phyloP scores from a whole-genome alignment of 2,113 vertebrate genomes.

The Hiodon tergisus region DNA sequence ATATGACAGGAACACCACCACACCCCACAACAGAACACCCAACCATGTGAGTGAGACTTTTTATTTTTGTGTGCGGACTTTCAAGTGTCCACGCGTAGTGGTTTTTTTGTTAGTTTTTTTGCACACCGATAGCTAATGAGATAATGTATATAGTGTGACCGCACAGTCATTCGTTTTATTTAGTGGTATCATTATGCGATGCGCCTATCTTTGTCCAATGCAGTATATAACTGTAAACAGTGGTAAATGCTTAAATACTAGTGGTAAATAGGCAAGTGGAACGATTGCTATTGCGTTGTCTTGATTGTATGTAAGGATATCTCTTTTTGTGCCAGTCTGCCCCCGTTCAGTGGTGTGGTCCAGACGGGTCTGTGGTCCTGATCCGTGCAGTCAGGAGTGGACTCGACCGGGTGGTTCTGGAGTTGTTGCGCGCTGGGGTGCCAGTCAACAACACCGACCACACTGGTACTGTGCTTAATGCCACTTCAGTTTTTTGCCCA shows the following conservation, averaged over 20 bases:
- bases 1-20: constrained; percentile 60
- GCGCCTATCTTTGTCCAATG: not conserved
- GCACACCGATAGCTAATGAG: too few species aligned
- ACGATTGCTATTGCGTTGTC: too few species aligned
- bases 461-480: constrained; percentile 51
- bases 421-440: constrained; percentile 74
- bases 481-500: not conserved
- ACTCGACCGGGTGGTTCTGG: constrained; percentile 76
- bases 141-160: not conserved
- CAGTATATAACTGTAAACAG: too few species aligned
- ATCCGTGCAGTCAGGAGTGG: constrained; percentile 79
- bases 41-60: constrained; percentile 48
- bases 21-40: constrained; percentile 56
- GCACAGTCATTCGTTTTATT: not conserved
- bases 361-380: constrained; percentile 72
- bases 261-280: too few species aligned
- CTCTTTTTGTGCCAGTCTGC: constrained; percentile 45
- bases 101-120: too few species aligned
- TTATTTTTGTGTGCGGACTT: not conserved
- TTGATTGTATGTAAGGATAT: not conserved
- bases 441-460: constrained; percentile 81
- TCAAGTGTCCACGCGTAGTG: too few species aligned
- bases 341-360: constrained; percentile 65
- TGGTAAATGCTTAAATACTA: too few species aligned
- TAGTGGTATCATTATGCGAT: not conserved